Evolutionary conservation across 2,797 vertebrate genomes (phyloP).

Genomic region (Sardinella longiceps): DNA sequence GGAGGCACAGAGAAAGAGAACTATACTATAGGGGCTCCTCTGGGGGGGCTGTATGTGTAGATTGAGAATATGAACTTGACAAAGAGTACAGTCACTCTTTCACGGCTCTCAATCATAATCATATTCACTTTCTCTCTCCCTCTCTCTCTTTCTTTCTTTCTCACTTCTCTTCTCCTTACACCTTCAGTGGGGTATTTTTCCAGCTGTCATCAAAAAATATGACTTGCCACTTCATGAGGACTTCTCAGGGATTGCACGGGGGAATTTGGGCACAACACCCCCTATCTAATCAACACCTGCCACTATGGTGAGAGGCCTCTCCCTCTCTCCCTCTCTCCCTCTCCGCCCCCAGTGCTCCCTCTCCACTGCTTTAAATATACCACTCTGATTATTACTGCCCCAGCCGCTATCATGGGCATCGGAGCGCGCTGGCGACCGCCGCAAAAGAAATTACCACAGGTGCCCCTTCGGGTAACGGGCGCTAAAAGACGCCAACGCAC

Average conservation of each 20-base stretch:
- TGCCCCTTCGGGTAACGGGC: slow-evolving; percentile 63
- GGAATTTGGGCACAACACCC: slow-evolving; percentile 64
- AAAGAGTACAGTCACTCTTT: slow-evolving; percentile 46
- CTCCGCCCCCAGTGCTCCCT: slow-evolving; percentile 29
- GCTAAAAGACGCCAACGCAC: slow-evolving; percentile 58
- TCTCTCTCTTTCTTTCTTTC: slow-evolving; percentile 6
- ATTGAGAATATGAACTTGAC: slow-evolving; percentile 29
- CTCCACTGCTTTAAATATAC: slow-evolving; percentile 65
- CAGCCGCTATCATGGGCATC: slow-evolving; percentile 59
- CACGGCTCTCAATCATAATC: slow-evolving; percentile 50
- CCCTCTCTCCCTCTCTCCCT: slow-evolving; percentile 48
- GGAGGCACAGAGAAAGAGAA: slow-evolving; percentile 18
- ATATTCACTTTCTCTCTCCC: slow-evolving; percentile 40
- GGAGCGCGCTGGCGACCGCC: slow-evolving; percentile 55
- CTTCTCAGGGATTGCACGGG: slow-evolving; percentile 58
- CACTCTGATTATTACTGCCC: slow-evolving; percentile 70
- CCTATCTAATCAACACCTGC: slow-evolving; percentile 72
- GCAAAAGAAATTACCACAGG: slow-evolving; percentile 65
- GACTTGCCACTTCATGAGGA: slow-evolving; percentile 59
- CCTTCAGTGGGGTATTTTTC: slow-evolving; percentile 23
- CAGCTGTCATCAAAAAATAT: slow-evolving; percentile 49
- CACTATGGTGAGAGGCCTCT: slow-evolving; percentile 55
- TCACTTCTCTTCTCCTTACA: background rate
- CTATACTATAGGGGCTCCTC: slow-evolving; percentile 39
- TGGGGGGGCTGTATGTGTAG: background rate